phyloP scores from a whole-genome alignment of 2,888 invertebrate genomes.

The Apocheima hispidaria region DNA sequence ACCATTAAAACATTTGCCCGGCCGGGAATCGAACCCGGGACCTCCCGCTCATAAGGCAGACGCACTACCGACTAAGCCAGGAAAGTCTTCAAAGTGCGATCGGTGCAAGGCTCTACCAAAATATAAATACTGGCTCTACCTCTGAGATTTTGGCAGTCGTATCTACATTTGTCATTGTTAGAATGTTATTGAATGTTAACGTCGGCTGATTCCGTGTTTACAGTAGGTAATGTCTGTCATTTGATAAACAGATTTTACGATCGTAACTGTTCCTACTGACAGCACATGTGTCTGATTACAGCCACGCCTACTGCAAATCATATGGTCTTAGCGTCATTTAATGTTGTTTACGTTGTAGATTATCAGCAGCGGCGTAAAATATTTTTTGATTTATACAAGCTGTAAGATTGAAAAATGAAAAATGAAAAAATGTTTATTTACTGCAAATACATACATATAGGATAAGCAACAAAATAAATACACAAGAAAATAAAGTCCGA shows the following conservation, averaged over 20 bases:
- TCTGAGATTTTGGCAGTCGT: neutral
- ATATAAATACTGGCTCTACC: neutral
- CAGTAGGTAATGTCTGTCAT: constrained; percentile 36
- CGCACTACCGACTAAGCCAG: no score
- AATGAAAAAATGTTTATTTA: no score
- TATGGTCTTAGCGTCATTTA: constrained; percentile 27
- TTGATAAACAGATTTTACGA: constrained; percentile 45
- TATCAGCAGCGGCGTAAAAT: neutral
- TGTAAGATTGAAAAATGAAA: no score
- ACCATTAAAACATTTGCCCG: no score
- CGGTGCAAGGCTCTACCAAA: constrained; percentile 3
- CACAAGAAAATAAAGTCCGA: no score
- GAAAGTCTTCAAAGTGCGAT: neutral
- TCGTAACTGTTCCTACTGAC: constrained; percentile 29
- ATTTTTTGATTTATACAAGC: constrained; percentile 1
- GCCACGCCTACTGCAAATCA: constrained; percentile 30
- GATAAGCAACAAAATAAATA: no score
- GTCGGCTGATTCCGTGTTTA: constrained; percentile 38
- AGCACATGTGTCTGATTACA: constrained; percentile 44
- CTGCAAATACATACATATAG: no score
- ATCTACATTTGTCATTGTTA: constrained; percentile 10
- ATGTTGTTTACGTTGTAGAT: constrained; percentile 13
- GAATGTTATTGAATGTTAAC: constrained; percentile 21
- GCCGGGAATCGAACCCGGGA: no score
- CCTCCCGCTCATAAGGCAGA: no score